Evolutionary conservation across 2,113 vertebrate genomes (phyloP).

Genomic region (Cephalopterus ornatus): DNA sequence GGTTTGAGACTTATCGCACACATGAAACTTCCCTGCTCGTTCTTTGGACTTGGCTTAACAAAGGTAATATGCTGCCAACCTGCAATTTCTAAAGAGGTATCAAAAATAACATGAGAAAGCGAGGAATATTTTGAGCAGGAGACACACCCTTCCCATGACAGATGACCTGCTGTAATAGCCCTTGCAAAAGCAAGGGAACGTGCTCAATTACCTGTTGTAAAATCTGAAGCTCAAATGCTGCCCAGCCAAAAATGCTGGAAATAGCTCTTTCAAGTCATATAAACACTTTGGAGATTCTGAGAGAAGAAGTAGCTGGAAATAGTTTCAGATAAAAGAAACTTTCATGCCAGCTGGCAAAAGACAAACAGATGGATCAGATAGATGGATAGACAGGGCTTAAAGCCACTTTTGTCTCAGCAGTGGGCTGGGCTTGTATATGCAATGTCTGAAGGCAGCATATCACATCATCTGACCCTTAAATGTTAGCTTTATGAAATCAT

Average conservation of each 20-base stretch:
- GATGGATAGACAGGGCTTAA: conserved; percentile 2
- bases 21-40: background rate
- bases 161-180: background rate
- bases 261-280: background rate
- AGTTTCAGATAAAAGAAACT: conserved; percentile 27
- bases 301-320: conserved; percentile 36
- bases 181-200: background rate
- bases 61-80: background rate
- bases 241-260: background rate
- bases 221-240: background rate
- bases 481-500: conserved; percentile 13
- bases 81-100: background rate
- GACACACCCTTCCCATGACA: background rate
- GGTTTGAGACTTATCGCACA: background rate
- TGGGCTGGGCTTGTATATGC: background rate
- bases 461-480: conserved; percentile 19
- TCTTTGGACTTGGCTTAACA: background rate
- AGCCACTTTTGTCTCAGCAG: conserved; percentile 44
- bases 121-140: background rate
- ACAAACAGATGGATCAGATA: conserved; percentile 30
- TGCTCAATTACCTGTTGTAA: background rate
- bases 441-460: conserved; percentile 4
- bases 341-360: conserved; percentile 23
- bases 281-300: background rate
- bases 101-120: background rate